Base-by-base conservation (phyloP, 2,113 vertebrate genomes). In the Petromus typicus region DNA sequence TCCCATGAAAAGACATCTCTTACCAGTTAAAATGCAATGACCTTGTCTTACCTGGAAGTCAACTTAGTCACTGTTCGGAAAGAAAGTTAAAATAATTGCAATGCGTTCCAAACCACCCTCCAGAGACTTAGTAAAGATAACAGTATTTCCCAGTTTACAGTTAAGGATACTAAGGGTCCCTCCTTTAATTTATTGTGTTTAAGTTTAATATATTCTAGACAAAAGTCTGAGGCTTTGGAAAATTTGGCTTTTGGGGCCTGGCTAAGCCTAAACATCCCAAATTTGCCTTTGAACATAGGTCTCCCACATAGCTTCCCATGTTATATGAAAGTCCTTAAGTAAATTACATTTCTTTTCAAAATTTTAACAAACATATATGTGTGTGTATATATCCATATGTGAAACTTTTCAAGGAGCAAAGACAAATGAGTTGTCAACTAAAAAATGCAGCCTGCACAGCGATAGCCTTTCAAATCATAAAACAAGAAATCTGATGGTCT, bases 331-430 rank as follows among this genome's bases (percentile, higher is more conserved):
- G 37, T 17, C 10, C 37, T 93, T 61, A 17, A 17, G 76, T n/a
- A 80, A 66, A 59, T 17, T 66, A n/a, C n/a, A n/a, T n/a, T n/a
- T n/a, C 48, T 51, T 51, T 51, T 51, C 48, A 51, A 51, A 51
- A 5, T 51, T 61, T 13, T 51, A 54, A 25, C 66, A 87, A 73
- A 56, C 45, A 9, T 80, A 57, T 51, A 10, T 14, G 0, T 51
- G 37, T 43, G 11, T 48, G 2, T n/a, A 34, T 73, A 57, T 87
- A 34, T 56, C 48, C 34, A 7, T 73, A 34, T 51, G 30, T 71
- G 67, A 76, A 40, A 84, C 27, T 78, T 83, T 91, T 86, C 89
- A 91, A 34, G 75, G 95, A 40, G 14, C 79, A 92, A 97, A 83
- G 37, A 75, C 45, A 90, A 93, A 79, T 17, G 30, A 89, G 51